Evolutionary conservation across 2,888 invertebrate genomes (phyloP), one percentile per base, ranked within the genome.

Genomic region (Scrobipalpa costella): DNA sequence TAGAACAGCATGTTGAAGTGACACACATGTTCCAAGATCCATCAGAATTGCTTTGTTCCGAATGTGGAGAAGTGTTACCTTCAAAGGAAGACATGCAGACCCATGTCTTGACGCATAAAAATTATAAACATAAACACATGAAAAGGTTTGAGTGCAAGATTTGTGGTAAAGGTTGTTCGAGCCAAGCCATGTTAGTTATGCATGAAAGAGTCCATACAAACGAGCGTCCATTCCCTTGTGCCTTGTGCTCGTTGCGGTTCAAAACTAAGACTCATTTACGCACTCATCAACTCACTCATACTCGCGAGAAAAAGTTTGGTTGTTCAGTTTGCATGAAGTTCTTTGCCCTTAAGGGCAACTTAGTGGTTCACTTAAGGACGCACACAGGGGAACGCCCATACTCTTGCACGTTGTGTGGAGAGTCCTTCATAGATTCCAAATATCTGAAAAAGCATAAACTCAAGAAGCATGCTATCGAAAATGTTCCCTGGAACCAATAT

Each of bases 301-400:
- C 92, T 0, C 79, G 92, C 11, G 92, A 92, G 63, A 92, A 92
- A 72, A 90, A 90, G 66, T 92, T 92, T 77, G 92, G 92, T 0
- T 92, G 92, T 69, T 92, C 92, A 0, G 88, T 92, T 50, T 92
- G 92, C 69, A 88, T 91, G 91, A 92, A 92, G 64, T 92, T 91
- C 77, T 92, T 92, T 75, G 91, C 92, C 0, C 68, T 92, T 3
- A 92, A 92, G 76, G 92, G 92, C 0, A 92, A 92, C 68, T 76
- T 92, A 47, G 91, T 92, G 0, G 90, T 92, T 0, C 92, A 92
- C 72, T 75, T 90, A 55, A 71, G 92, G 5, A 92, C 92, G 0
- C 92, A 92, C 65, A 92, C 92, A 0, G 92, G 92, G 0, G 92
- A 92, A 64, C 67, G 92, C 0, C 92, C 92, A 0, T 92, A 92